Conservation (phyloP, 2,797 vertebrate species). For the Sebastes nivosus region DNA sequence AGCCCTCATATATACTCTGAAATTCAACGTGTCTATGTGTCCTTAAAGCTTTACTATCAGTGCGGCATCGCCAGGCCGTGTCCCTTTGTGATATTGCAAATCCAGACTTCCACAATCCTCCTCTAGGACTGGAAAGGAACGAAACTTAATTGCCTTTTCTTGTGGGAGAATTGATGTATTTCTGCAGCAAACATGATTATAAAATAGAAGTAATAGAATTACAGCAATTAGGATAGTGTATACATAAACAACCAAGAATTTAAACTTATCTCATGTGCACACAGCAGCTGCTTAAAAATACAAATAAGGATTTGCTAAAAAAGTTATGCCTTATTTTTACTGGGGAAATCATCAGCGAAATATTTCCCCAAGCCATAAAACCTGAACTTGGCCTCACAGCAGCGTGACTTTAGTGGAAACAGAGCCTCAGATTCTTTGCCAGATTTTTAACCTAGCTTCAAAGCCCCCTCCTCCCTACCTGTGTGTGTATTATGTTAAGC, state of each 20-base stretch:
- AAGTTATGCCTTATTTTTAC: neutral
- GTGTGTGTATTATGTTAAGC: conserved; percentile 48
- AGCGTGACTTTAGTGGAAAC: neutral
- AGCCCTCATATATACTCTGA: neutral
- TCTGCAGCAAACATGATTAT: conserved; percentile 15
- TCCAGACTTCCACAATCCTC: neutral
- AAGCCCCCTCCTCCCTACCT: conserved; percentile 3
- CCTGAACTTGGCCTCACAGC: neutral
- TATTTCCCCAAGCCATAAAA: neutral
- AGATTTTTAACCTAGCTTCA: conserved; percentile 23
- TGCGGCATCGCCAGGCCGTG: neutral
- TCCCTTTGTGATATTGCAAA: neutral
- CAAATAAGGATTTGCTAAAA: neutral
- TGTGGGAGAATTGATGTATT: conserved; percentile 2
- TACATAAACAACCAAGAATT: neutral
- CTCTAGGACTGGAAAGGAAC: neutral
- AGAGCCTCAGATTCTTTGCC: neutral
- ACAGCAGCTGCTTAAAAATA: neutral
- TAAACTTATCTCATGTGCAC: neutral
- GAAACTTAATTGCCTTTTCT: conserved; percentile 24
- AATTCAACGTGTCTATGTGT: neutral
- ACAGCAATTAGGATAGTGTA: conserved; percentile 3
- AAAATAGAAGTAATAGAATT: conserved; percentile 13
- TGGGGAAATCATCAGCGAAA: neutral
- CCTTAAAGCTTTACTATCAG: neutral